Evolutionary conservation across 1,140 invertebrate genomes (phyloP), one percentile per base, ranked within the genome.

Genomic region (Akabosia matsudoensis): DNA sequence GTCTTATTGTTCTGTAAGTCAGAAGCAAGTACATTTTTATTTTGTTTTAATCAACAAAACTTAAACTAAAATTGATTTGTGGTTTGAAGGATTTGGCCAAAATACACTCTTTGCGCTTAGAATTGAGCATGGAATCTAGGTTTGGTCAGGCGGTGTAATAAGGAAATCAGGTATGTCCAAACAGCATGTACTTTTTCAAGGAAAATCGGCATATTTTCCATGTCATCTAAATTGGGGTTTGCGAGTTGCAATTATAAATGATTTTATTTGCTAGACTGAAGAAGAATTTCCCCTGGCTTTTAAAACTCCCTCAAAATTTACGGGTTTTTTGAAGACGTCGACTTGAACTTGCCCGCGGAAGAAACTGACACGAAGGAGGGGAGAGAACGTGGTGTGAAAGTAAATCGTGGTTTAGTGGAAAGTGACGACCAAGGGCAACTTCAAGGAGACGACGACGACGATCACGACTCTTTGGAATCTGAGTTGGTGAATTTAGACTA

Each of bases 311-410:
- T 22, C 70, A 72, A 72, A 72, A 72, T 72, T 72, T 72, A 72
- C 70, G 70, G 70, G 18, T 72, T 72, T 72, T 72, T 72, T 51
- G 70, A 72, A 30, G 37, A 45, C 70, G 70, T 45, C 37, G 70
- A 72, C 33, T 34, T 72, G 70, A 72, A 72, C 22, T 72, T 72
- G 70, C 33, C 33, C 70, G n/a, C 22, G 70, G 70, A 72, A n/a
- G n/a, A n/a, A 22, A 10, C 16, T 16, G 24, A 28, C 70, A 22
- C 28, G 33, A 70, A 30, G 7, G 7, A 22, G 18, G 10, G 10
- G 7, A 22, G 18, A 16, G 28, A 16, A 34, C 34, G 45, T 13
- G 33, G 34, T n/a, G 4, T 18, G 37, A 45, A 45, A 26, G 37
- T 22, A 33, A 51, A 72, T 26, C n/a, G 24, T 18, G 10, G 10